Conservation (phyloP, 64 coral and sea anemone genomes). For the Actinia tenebrosa region DNA sequence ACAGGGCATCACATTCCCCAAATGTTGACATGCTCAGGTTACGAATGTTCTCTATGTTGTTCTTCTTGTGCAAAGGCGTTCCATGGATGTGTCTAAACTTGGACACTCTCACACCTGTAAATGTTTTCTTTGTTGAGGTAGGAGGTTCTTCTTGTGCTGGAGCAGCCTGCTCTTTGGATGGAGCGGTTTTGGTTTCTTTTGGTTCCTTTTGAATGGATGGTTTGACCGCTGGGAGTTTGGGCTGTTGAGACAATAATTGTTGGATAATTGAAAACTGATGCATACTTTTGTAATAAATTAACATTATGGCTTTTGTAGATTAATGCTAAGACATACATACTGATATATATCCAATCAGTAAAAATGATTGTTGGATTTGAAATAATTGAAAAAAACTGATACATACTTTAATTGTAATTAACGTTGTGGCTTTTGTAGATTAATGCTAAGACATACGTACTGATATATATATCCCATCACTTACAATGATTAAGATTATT, state of each 20-base stretch:
- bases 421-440: no score
- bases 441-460: no score
- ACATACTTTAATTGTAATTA: no score
- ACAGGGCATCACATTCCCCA: slow-evolving; percentile 88
- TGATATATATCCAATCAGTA: no score
- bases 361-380: not conserved
- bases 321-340: no score
- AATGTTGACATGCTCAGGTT: slow-evolving; percentile 87
- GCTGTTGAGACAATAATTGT: not conserved
- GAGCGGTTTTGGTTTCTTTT: not conserved
- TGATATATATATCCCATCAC: no score
- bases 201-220: not conserved
- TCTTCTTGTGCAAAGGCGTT: slow-evolving; percentile 75
- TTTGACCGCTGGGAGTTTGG: not conserved
- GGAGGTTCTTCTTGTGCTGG: not conserved
- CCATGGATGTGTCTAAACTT: slow-evolving; percentile 89
- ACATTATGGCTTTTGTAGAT: no score
- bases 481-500: no score
- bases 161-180: not conserved
- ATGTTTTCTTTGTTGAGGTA: slow-evolving; percentile 42
- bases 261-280: no score
- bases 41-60: slow-evolving; percentile 91
- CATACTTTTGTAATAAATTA: no score
- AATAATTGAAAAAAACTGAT: no score
- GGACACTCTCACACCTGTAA: slow-evolving; percentile 62